Percentiles rank a stretch among this genome's conserved stretches.
Evolutionary conservation across 2,797 vertebrate genomes (phyloP).

Genomic region (Scleropages formosus): DNA sequence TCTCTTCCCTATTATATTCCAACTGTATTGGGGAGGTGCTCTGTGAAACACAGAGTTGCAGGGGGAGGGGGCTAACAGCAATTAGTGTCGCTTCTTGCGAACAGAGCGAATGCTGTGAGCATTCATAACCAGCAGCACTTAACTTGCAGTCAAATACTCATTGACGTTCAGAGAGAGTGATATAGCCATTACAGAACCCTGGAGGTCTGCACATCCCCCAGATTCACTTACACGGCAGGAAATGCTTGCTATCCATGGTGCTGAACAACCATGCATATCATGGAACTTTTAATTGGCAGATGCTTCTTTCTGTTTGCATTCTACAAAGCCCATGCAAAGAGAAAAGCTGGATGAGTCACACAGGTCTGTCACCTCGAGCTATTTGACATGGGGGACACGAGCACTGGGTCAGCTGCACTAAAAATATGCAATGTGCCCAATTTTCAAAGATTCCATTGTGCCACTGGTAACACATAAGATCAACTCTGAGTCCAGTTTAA

Average conservation of each 20-base stretch:
- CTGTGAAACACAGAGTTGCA: not conserved
- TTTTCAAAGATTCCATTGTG: no score
- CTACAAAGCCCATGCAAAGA: not conserved
- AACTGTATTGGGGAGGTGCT: not conserved
- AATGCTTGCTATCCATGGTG: conserved; percentile 18
- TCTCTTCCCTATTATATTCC: conserved; percentile 15
- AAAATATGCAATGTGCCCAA: not conserved
- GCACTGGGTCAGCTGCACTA: not conserved
- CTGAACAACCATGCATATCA: conserved; percentile 3
- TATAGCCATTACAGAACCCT: conserved; percentile 19
- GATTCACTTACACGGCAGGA: not conserved
- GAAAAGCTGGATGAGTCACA: not conserved
- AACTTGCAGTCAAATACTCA: conserved; percentile 23
- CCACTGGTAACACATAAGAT: not conserved
- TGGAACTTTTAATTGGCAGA: not conserved
- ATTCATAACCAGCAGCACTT: not conserved
- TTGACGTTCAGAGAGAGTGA: conserved; percentile 32
- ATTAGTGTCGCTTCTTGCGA: no score
- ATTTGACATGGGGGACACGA: not conserved
- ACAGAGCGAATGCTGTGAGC: not conserved
- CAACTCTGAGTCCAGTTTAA: not conserved
- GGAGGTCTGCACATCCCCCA: conserved; percentile 14
- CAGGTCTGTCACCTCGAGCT: not conserved
- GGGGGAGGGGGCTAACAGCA: no score
- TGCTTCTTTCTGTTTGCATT: not conserved